phyloP scores from a whole-genome alignment of 2,113 vertebrate species.

The Narcine bancroftii region DNA sequence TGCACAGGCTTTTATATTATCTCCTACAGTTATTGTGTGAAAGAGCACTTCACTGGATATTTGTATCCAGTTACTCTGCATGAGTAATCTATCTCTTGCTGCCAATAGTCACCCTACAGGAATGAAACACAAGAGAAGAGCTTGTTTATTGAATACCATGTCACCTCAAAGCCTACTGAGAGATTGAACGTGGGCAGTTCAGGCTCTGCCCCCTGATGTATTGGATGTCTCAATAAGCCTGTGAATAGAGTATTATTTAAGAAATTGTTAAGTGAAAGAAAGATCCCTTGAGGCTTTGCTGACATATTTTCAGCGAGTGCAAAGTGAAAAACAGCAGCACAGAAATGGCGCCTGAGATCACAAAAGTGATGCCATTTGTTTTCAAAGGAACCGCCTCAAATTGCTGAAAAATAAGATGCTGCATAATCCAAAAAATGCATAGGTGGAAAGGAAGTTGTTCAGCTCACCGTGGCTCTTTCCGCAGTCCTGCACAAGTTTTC shows the following conservation, averaged over 20 bases:
- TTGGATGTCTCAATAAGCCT: background rate
- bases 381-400: background rate
- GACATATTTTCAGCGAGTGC: background rate
- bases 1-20: background rate
- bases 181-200: background rate
- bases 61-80: background rate
- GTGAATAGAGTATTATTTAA: background rate
- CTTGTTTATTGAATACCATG: background rate
- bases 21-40: background rate
- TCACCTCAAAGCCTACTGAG: background rate
- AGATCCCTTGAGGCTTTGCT: background rate
- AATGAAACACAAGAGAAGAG: background rate
- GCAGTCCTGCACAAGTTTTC: background rate
- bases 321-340: background rate
- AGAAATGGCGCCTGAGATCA: no score
- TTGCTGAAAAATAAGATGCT: background rate
- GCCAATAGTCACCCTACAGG: background rate
- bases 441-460: background rate
- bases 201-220: background rate
- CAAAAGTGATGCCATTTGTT: background rate
- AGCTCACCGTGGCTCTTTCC: no score
- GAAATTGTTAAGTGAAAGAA: background rate
- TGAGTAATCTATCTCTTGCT: background rate
- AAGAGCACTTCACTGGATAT: background rate
- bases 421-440: background rate